Conservation (phyloP, 2,888 invertebrate genomes). For the Acanthacorydalis orientalis region DNA sequence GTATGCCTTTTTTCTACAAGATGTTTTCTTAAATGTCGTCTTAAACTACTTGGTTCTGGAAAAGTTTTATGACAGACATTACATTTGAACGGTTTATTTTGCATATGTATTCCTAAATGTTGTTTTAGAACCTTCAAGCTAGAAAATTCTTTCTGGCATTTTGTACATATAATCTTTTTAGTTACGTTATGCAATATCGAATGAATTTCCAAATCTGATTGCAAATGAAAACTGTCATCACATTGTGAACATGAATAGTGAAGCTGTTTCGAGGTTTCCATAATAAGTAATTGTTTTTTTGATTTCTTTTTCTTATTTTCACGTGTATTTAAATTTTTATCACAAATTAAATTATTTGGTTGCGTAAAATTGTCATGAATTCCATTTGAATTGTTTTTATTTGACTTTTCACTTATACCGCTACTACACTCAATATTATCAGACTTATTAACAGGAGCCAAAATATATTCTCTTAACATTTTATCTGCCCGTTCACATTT, state of each 20-base stretch:
- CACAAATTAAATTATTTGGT: neutral
- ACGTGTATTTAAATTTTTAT: neutral
- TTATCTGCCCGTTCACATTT: constrained; percentile 17
- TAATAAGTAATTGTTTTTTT: neutral
- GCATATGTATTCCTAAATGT: constrained; percentile 19
- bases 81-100: constrained; percentile 19
- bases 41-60: constrained; percentile 20
- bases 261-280: neutral
- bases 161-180: constrained; percentile 13
- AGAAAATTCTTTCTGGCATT: constrained; percentile 18
- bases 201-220: constrained; percentile 18
- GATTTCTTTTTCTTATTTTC: neutral
- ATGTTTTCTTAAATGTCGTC: constrained; percentile 19
- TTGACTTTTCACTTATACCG: neutral
- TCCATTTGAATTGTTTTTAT: neutral
- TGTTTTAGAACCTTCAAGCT: constrained; percentile 18
- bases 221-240: constrained; percentile 13
- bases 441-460: neutral
- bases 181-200: constrained; percentile 16
- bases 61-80: constrained; percentile 17
- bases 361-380: neutral
- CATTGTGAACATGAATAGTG: neutral
- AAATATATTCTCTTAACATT: constrained; percentile 8
- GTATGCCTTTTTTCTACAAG: constrained; percentile 20
- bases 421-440: neutral